A percentile compares a stretch with the other conserved stretches of the same genome.
Evolutionary conservation across 2,888 invertebrate genomes (phyloP).

Genomic region (Leucophenga maculata): DNA sequence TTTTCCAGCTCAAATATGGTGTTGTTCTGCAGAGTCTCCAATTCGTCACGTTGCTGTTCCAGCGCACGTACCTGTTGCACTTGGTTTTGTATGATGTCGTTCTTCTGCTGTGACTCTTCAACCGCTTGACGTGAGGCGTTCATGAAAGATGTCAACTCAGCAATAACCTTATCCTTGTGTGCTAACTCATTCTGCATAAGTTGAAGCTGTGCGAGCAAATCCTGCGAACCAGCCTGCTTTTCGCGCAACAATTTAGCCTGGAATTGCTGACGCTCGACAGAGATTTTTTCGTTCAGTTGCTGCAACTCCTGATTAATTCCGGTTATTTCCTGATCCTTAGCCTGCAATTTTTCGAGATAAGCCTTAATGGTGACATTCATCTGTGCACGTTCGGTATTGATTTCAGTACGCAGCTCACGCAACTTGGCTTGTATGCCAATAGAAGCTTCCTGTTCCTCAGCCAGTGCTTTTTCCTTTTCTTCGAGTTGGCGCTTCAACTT

Average conservation of each 20-base stretch:
- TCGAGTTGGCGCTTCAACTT: slow-evolving; percentile 90
- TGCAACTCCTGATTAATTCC: slow-evolving; percentile 67
- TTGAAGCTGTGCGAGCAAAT: slow-evolving; percentile 66
- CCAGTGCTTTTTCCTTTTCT: slow-evolving; percentile 85
- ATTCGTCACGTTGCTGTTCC: slow-evolving; percentile 69
- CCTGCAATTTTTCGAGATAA: slow-evolving; percentile 65
- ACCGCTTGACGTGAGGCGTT: slow-evolving; percentile 61
- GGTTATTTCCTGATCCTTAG: slow-evolving; percentile 65
- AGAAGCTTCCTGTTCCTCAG: slow-evolving; percentile 83
- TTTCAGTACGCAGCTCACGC: slow-evolving; percentile 80
- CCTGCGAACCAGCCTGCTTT: slow-evolving; percentile 68
- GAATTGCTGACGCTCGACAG: slow-evolving; percentile 69
- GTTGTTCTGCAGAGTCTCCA: slow-evolving; percentile 65
- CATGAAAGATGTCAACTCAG: slow-evolving; percentile 64
- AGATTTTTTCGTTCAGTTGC: slow-evolving; percentile 66
- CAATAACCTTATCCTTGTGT: slow-evolving; percentile 67
- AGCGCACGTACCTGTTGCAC: slow-evolving; percentile 61
- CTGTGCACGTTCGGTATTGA: slow-evolving; percentile 70
- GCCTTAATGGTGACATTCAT: slow-evolving; percentile 65
- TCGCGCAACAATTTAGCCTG: slow-evolving; percentile 68
- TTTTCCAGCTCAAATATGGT: slow-evolving; percentile 69
- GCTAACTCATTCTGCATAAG: slow-evolving; percentile 67
- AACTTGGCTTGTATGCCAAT: slow-evolving; percentile 84
- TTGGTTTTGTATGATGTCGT: slow-evolving; percentile 64
- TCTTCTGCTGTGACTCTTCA: slow-evolving; percentile 67